Percentiles rank a stretch among this genome's conserved stretches.
phyloP scores from a whole-genome alignment of 2,888 invertebrate species.

The Magallana nippona region DNA sequence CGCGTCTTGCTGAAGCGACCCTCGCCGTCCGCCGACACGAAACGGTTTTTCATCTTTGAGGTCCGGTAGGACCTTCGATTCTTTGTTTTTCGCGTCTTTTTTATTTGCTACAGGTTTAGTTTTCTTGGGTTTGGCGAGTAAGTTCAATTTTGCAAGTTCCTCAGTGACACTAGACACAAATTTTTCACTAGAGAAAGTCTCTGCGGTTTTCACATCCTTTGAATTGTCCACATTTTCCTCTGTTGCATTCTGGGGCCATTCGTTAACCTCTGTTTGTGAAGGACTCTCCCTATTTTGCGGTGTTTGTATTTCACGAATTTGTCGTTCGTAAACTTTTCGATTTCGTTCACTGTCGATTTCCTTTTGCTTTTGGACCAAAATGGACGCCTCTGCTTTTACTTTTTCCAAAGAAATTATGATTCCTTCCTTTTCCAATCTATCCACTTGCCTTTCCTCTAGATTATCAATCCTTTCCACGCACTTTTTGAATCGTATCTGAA shows the following conservation, averaged over 20 bases:
- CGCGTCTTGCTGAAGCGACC: not conserved
- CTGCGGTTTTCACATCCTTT: not conserved
- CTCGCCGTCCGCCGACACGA: not conserved
- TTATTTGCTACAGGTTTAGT: not conserved
- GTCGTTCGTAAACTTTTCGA: constrained; percentile 3
- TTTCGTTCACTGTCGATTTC: not conserved
- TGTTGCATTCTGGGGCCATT: not conserved
- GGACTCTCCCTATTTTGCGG: not conserved
- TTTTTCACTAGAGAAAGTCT: not conserved
- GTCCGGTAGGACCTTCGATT: constrained; percentile 3
- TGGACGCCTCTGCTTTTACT: not conserved
- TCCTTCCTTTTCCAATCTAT: constrained; percentile 26
- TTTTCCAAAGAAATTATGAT: constrained; percentile 29
- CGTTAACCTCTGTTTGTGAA: not conserved
- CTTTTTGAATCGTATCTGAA: constrained; percentile 12
- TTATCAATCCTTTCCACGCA: constrained; percentile 13
- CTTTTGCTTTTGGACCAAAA: constrained; percentile 12
- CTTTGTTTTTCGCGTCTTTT: constrained; percentile 14
- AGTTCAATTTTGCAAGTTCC: constrained; percentile 39
- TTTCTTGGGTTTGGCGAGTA: not conserved
- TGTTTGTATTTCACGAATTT: not conserved
- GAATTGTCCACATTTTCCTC: not conserved
- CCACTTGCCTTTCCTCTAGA: constrained; percentile 32
- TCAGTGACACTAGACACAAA: constrained; percentile 38
- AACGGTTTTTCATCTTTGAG: constrained; percentile 1